Percentiles rank a stretch among this genome's conserved stretches.
Evolutionary conservation across 2,113 vertebrate genomes (phyloP).

Genomic region (Girardinichthys multiradiatus): DNA sequence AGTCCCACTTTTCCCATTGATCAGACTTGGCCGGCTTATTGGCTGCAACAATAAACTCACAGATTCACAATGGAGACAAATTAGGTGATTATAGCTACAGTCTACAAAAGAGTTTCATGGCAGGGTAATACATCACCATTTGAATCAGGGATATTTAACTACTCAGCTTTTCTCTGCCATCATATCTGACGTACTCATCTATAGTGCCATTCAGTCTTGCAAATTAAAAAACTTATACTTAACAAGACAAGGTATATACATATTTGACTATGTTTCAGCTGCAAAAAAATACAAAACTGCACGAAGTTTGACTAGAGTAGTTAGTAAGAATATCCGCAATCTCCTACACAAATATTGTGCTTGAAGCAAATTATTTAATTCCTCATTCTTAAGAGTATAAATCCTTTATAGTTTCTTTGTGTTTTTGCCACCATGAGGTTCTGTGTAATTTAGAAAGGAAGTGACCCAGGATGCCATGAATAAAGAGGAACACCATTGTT

Average conservation of each 20-base stretch:
- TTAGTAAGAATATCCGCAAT: neutral
- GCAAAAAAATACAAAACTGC: neutral
- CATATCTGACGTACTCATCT: conserved; percentile 5
- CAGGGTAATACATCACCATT: conserved; percentile 16
- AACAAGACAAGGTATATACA: neutral
- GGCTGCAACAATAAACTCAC: conserved; percentile 14
- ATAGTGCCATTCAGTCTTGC: neutral
- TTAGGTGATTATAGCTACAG: conserved; percentile 21
- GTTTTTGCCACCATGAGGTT: neutral
- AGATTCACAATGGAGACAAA: conserved; percentile 43
- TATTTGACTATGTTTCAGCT: neutral
- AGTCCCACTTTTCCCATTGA: conserved; percentile 1
- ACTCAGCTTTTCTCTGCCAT: conserved; percentile 8
- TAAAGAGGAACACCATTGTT: neutral
- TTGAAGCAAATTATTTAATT: neutral
- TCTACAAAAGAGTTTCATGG: conserved; percentile 3
- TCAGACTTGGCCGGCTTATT: conserved; percentile 18
- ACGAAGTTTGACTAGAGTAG: neutral
- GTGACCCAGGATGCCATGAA: neutral
- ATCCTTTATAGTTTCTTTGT: neutral
- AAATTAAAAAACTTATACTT: neutral
- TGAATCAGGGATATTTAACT: neutral
- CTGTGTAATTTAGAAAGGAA: neutral
- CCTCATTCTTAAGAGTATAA: neutral
- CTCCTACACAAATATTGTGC: neutral